Percentiles rank a stretch among this genome's conserved stretches.
Conservation (phyloP, 2,888 invertebrate species). For the Silvanus unidentatus region DNA sequence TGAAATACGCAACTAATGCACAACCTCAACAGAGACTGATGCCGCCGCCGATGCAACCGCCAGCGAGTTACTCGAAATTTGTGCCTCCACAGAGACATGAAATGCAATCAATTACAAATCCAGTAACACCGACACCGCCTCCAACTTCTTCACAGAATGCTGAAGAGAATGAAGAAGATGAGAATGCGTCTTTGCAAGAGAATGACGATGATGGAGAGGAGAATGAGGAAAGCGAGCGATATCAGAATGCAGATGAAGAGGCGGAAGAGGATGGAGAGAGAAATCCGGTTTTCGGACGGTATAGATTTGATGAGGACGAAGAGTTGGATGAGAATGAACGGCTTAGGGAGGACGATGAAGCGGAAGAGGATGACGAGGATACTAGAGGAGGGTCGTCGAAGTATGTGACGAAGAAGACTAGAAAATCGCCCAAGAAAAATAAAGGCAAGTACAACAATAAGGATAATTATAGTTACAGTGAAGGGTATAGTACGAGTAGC, state of each 20-base stretch:
- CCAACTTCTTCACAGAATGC: constrained; percentile 5
- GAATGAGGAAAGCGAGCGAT: constrained; percentile 17
- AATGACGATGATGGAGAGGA: constrained; percentile 9
- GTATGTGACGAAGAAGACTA: constrained; percentile 8
- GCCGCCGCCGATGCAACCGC: constrained; percentile 18
- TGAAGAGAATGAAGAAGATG: constrained; percentile 12
- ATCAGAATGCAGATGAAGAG: constrained; percentile 16
- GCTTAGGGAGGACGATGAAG: constrained; percentile 12
- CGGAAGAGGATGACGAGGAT: constrained; percentile 25
- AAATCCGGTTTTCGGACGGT: not conserved
- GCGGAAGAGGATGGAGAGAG: constrained; percentile 2
- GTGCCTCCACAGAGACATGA: constrained; percentile 22
- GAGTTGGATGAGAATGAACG: constrained; percentile 14
- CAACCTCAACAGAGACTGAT: constrained; percentile 11
- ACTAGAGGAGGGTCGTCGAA: constrained; percentile 22
- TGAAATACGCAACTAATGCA: constrained; percentile 9
- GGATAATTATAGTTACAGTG: constrained; percentile 20
- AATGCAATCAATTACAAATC: constrained; percentile 25
- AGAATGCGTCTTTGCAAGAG: not conserved
- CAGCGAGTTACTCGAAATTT: constrained; percentile 19
- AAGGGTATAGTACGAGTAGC: constrained; percentile 19
- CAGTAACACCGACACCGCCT: constrained; percentile 11
- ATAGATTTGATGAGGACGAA: constrained; percentile 9
- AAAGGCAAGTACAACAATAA: constrained; percentile 11
- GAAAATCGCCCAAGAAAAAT: constrained; percentile 2